These are phyloP conservation scores for Muraenolepis orangiensis DNA, from an alignment of 2,797 vertebrate genomes.

Conservation along the genomic window DNA sequence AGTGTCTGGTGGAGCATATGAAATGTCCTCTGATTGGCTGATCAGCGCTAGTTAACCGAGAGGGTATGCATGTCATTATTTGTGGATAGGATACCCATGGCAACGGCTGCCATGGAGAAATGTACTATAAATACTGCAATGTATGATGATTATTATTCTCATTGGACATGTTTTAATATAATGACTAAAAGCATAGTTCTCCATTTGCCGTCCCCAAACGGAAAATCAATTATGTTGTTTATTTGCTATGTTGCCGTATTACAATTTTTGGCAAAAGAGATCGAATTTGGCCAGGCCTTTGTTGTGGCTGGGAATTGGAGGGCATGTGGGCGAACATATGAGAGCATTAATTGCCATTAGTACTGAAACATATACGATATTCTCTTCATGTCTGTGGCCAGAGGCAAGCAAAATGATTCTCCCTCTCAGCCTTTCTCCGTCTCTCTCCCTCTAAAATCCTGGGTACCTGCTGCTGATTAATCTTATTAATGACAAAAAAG, in stretches of 20 bases:
- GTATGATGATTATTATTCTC: neutral
- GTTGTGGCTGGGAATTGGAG: neutral
- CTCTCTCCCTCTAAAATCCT: constrained; percentile 26
- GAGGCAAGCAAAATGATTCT: constrained; percentile 52
- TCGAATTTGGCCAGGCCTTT: neutral
- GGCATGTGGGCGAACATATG: neutral
- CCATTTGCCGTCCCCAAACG: neutral
- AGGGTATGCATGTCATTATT: neutral
- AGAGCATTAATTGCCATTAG: neutral
- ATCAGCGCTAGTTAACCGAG: neutral
- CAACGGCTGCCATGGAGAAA: neutral
- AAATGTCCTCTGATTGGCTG: neutral
- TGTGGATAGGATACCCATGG: neutral
- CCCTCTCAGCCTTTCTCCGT: constrained; percentile 19
- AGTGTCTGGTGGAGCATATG: neutral
- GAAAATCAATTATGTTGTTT: neutral
- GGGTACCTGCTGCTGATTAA: neutral
- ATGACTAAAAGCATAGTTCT: neutral
- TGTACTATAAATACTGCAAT: neutral
- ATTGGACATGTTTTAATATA: neutral
- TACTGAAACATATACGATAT: neutral
- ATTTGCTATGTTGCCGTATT: neutral
- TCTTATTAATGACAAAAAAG: neutral
- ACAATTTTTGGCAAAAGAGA: neutral
- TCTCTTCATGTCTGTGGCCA: constrained; percentile 50